phyloP scores from a whole-genome alignment of 2,113 vertebrate species.

The Tachuris rubrigastra region DNA sequence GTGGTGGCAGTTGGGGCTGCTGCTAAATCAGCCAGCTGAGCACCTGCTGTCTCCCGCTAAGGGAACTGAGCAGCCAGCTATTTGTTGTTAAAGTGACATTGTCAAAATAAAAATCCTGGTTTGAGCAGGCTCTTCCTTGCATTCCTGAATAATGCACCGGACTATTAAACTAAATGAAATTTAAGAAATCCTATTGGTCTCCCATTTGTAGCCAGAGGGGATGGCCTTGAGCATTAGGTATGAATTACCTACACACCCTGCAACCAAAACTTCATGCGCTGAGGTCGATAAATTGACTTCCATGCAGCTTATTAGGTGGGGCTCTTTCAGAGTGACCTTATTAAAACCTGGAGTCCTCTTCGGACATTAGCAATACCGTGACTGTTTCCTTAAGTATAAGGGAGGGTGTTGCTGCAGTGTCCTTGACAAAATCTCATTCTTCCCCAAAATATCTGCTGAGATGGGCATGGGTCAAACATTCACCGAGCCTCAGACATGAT shows the following conservation, averaged over 20 bases:
- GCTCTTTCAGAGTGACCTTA: constrained; percentile 53
- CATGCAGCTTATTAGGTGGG: constrained; percentile 48
- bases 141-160: neutral
- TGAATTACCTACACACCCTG: constrained; percentile 8
- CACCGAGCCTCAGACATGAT: neutral
- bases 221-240: constrained; percentile 29
- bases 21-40: constrained; percentile 62
- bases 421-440: constrained; percentile 7
- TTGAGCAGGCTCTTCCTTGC: neutral
- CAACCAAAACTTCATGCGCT: constrained; percentile 18
- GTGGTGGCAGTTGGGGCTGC: constrained; percentile 12
- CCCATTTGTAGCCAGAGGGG: constrained; percentile 9
- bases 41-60: constrained; percentile 57
- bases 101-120: neutral
- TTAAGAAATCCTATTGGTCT: neutral
- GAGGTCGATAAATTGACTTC: constrained; percentile 52
- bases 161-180: neutral
- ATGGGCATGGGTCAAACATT: neutral
- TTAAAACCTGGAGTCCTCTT: constrained; percentile 33
- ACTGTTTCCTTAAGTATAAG: neutral
- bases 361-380: neutral
- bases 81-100: constrained; percentile 45
- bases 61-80: neutral
- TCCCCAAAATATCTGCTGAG: neutral
- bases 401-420: neutral